These are phyloP conservation scores for Rhinoptilus africanus DNA, from an alignment of 2,113 vertebrate genomes.

Conservation along the genomic window DNA sequence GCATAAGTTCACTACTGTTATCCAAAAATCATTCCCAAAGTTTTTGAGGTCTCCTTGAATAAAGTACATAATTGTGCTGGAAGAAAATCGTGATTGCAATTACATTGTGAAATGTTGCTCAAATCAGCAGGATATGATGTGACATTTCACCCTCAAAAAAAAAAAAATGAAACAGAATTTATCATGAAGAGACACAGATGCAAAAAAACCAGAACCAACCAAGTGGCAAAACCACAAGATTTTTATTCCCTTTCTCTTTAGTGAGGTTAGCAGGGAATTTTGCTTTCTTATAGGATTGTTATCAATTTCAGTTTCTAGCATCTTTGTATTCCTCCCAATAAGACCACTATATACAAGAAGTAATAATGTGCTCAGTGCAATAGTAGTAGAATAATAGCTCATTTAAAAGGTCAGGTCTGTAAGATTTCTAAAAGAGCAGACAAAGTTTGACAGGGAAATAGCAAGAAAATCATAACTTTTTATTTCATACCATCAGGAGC, in stretches of 20 bases:
- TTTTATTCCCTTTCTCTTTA: neutral
- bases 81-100: neutral
- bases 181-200: neutral
- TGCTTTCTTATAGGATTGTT: neutral
- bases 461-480: neutral
- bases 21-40: neutral
- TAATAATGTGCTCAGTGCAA: neutral
- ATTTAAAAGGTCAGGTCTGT: neutral
- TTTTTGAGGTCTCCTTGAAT: neutral
- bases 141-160: neutral
- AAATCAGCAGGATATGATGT: neutral
- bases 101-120: neutral
- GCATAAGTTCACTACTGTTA: neutral
- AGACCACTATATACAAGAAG: neutral
- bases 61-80: neutral
- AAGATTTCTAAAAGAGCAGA: neutral
- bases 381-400: neutral
- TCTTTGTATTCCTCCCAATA: neutral
- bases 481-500: neutral
- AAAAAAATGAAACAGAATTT: neutral
- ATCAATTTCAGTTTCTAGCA: neutral
- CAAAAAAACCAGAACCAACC: neutral
- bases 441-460: neutral
- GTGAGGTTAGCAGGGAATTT: neutral
- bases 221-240: neutral